Conservation (phyloP, 2,113 vertebrate genomes). For the Ammodytes dubius region DNA sequence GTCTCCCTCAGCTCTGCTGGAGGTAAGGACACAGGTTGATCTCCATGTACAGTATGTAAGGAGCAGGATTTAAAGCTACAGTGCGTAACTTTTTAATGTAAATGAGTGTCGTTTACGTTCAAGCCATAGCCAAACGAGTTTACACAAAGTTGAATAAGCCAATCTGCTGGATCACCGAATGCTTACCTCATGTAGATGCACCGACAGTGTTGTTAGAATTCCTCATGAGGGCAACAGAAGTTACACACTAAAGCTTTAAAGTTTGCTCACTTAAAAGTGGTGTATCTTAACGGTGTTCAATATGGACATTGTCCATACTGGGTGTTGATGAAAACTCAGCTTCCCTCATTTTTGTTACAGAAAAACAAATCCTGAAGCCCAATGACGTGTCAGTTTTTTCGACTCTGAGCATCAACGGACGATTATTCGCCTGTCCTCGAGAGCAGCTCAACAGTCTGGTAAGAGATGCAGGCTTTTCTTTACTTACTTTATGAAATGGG, state of each 20-base stretch:
- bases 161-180: too few relatives aligned
- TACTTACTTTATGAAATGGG: not conserved
- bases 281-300: not conserved
- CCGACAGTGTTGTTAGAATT: too few relatives aligned
- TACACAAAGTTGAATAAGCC: too few relatives aligned
- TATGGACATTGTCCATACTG: not conserved
- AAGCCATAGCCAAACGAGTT: too few relatives aligned
- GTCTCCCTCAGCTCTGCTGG: conserved; percentile 93
- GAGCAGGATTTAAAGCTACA: not conserved
- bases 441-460: conserved; percentile 94
- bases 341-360: conserved; percentile 40
- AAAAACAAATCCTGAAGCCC: conserved; percentile 87
- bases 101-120: too few relatives aligned
- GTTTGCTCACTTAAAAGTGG: not conserved
- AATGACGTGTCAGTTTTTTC: conserved; percentile 98
- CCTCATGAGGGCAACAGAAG: too few relatives aligned
- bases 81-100: too few relatives aligned
- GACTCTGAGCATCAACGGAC: conserved; percentile 93
- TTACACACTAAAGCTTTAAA: too few relatives aligned
- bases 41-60: not conserved
- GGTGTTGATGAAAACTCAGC: not conserved
- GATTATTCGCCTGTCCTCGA: conserved; percentile 93
- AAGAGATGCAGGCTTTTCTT: conserved; percentile 36
- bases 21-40: conserved; percentile 81
- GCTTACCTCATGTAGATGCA: too few relatives aligned